Evolutionary conservation across 2,797 vertebrate species (phyloP).

Genomic region (Chelmon rostratus): DNA sequence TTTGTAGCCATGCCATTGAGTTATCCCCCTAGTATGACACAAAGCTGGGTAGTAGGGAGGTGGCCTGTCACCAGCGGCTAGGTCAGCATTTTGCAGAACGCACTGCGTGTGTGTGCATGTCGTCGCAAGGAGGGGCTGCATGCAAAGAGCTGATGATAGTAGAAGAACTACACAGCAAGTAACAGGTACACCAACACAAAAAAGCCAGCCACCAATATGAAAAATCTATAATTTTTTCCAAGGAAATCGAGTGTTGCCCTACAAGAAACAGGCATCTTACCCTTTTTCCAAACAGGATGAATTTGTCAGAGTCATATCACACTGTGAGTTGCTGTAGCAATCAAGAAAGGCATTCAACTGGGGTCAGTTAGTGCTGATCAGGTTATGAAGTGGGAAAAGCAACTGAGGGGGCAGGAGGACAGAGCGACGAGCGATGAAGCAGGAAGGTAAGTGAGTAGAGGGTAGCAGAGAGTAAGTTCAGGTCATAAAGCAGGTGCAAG

Average conservation of each 20-base stretch:
- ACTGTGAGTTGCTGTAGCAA: constrained; percentile 1
- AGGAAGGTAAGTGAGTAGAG: not conserved
- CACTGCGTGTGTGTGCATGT: constrained; percentile 50
- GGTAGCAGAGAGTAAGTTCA: constrained; percentile 1
- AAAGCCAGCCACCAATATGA: not conserved
- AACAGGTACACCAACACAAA: constrained; percentile 17
- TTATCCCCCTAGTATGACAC: constrained; percentile 60
- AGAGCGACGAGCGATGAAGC: not conserved
- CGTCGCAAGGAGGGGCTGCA: constrained; percentile 46
- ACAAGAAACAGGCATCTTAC: not conserved
- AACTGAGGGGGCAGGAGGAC: constrained; percentile 1
- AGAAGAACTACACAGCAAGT: constrained; percentile 15
- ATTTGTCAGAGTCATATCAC: not conserved
- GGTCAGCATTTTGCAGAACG: constrained; percentile 70
- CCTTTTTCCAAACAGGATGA: not conserved
- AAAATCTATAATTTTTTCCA: not conserved
- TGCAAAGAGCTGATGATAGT: constrained; percentile 10
- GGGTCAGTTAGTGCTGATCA: not conserved
- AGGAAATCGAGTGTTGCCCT: not conserved
- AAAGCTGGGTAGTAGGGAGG: constrained; percentile 61
- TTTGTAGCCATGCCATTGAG: constrained; percentile 65
- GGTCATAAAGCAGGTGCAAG: constrained; percentile 29
- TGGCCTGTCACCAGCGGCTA: constrained; percentile 72
- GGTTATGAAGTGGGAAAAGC: constrained; percentile 4
- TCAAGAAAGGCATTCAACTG: constrained; percentile 4